Percentiles rank a stretch among this genome's conserved stretches.
phyloP scores from a whole-genome alignment of 2,113 vertebrate genomes.

The Eurypyga helias region DNA sequence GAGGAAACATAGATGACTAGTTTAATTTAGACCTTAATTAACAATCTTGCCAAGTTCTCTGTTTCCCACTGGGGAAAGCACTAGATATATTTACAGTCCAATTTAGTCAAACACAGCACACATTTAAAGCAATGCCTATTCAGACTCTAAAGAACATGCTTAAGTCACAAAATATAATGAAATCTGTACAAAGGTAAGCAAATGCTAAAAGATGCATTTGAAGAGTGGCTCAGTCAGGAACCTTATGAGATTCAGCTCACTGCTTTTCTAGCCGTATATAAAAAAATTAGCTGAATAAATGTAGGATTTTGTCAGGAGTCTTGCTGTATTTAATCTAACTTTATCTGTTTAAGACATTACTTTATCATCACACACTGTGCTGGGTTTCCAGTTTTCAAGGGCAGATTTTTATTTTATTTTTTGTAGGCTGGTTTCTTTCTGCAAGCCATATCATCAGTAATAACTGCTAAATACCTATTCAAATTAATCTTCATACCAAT shows the following conservation, averaged over 20 bases:
- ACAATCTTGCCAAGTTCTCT: background rate
- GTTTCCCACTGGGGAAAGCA: background rate
- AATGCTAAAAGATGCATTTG: background rate
- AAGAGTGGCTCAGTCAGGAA: background rate
- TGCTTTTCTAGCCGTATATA: background rate
- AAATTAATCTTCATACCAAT: background rate
- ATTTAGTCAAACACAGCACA: background rate
- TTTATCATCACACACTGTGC: background rate
- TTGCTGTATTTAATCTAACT: background rate
- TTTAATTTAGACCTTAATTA: constrained; percentile 26
- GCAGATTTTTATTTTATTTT: background rate
- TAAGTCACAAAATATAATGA: background rate
- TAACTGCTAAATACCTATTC: background rate
- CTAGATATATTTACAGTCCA: background rate
- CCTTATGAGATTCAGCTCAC: background rate
- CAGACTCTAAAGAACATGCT: background rate
- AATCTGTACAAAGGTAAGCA: background rate
- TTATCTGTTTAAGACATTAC: background rate
- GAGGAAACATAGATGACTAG: background rate
- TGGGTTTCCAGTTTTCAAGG: background rate
- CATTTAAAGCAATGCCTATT: background rate
- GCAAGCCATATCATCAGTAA: background rate
- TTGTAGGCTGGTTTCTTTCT: background rate
- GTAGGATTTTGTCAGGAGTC: background rate
- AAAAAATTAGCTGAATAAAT: background rate